Evolutionary conservation across 2,888 invertebrate genomes (phyloP).

Genomic region (Megaustenia siamemsis): DNA sequence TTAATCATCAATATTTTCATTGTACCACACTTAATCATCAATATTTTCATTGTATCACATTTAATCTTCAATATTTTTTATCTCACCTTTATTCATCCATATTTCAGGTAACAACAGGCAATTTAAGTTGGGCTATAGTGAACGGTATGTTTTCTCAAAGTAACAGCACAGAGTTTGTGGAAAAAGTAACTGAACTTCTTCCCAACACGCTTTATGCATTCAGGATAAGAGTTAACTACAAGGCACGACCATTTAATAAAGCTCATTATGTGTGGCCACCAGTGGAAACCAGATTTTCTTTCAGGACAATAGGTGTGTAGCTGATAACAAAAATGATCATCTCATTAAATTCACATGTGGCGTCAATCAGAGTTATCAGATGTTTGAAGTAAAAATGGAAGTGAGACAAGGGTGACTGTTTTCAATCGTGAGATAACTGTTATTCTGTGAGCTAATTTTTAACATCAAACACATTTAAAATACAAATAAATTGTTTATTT

Average conservation of each 20-base stretch:
- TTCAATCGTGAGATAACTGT: no score
- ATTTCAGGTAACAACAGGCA: conserved; percentile 42
- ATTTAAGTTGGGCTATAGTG: conserved; percentile 47
- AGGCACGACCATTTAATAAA: conserved; percentile 83
- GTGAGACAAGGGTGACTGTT: no score
- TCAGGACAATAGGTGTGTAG: conserved; percentile 33
- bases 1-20: no score
- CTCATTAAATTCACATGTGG: no score
- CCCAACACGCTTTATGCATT: conserved; percentile 90
- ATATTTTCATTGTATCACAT: no score
- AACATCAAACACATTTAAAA: no score
- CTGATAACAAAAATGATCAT: neutral
- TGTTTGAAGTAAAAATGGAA: no score
- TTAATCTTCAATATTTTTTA: no score
- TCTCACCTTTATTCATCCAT: conserved; percentile 2
- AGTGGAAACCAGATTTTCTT: conserved; percentile 35
- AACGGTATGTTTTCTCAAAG: conserved; percentile 51
- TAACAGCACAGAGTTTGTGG: conserved; percentile 64
- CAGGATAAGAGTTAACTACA: conserved; percentile 85
- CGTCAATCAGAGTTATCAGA: no score
- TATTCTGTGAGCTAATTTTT: no score
- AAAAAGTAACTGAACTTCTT: conserved; percentile 80
- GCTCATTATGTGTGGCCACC: conserved; percentile 82
- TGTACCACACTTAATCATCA: no score
- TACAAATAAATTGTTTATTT: no score